A percentile compares a stretch with the other conserved stretches of the same genome.
phyloP scores from a whole-genome alignment of 2,888 invertebrate genomes.

The Invenusta paracnida region DNA sequence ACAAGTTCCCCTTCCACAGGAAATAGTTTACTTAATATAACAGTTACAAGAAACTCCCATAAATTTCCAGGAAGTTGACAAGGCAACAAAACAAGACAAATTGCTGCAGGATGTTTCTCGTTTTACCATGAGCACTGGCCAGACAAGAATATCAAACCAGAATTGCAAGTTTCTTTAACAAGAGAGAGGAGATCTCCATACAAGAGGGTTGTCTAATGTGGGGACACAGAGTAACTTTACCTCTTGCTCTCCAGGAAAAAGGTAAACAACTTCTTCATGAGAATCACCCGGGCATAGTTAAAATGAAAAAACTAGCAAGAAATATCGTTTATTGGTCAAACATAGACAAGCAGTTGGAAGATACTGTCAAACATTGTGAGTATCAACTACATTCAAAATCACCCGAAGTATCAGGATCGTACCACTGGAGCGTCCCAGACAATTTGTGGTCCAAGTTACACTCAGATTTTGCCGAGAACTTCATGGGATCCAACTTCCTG shows the following conservation, averaged over 20 bases:
- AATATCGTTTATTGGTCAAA: conserved; percentile 14
- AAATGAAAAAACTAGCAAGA: conserved; percentile 33
- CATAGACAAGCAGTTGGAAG: conserved; percentile 15
- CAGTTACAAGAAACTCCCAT: background rate
- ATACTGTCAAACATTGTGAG: too few relatives aligned
- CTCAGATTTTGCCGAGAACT: too few relatives aligned
- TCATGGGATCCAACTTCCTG: too few relatives aligned
- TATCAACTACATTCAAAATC: too few relatives aligned
- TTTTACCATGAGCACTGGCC: background rate
- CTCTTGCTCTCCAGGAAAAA: background rate
- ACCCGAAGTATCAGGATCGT: too few relatives aligned
- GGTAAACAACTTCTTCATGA: background rate
- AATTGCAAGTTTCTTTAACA: background rate
- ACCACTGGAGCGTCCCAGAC: too few relatives aligned
- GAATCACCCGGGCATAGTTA: background rate
- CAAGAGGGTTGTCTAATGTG: background rate
- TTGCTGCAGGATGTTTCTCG: background rate
- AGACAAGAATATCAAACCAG: background rate
- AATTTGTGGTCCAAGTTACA: too few relatives aligned
- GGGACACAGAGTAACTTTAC: conserved; percentile 1
- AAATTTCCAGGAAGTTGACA: background rate
- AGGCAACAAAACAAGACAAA: background rate
- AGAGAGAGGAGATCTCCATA: background rate
- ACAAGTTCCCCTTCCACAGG: background rate
- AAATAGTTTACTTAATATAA: background rate